Evolutionary conservation across 2,113 vertebrate species (phyloP).

Genomic region (Sialia sialis): DNA sequence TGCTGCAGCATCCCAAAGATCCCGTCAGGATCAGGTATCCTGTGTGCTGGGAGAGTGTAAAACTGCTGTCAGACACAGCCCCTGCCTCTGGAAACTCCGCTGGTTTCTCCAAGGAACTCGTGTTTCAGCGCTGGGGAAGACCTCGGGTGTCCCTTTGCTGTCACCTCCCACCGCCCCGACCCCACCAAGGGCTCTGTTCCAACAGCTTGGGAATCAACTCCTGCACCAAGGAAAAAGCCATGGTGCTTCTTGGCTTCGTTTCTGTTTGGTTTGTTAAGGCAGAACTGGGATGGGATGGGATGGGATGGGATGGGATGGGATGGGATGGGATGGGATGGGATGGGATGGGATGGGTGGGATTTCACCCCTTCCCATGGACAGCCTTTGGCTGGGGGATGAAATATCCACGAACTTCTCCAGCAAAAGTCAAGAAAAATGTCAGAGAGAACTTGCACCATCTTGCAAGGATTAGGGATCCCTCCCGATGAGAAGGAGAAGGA

Average conservation of each 20-base stretch:
- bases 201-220: not conserved
- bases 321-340: too few relatives aligned
- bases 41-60: not conserved
- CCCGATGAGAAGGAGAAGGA: not conserved
- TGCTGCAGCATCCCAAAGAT: not conserved
- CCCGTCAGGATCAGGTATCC: not conserved
- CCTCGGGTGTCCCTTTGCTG: not conserved
- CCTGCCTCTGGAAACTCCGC: not conserved
- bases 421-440: not conserved
- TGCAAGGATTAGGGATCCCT: not conserved
- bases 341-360: not conserved
- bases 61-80: not conserved
- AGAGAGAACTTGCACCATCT: not conserved
- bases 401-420: not conserved
- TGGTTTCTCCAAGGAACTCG: not conserved
- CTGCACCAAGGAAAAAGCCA: rapidly evolving
- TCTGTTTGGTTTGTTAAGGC: not conserved
- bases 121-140: not conserved
- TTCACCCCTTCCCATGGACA: not conserved
- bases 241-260: rapidly evolving
- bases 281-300: not conserved
- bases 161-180: rapidly evolving
- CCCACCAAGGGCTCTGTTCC: not conserved
- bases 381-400: not conserved
- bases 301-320: too few relatives aligned